Base-by-base conservation (phyloP, 2,797 vertebrate genomes). In the Poecilia picta region DNA sequence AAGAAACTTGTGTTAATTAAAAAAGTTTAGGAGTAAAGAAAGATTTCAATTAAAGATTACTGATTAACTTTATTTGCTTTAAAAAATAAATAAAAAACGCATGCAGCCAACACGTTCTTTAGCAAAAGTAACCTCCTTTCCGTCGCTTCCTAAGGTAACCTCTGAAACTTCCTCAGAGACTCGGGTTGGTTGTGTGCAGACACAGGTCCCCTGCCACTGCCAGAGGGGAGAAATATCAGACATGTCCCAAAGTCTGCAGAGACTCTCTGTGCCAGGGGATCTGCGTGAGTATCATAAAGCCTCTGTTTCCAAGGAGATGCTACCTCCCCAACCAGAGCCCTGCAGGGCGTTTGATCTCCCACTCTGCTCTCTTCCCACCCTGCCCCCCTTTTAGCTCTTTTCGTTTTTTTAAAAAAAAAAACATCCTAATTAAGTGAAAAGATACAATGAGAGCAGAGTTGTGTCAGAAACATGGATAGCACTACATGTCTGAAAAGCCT, bases 281-380 rank as follows among this genome's bases (percentile, higher is more conserved):
- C 92, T 80, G 88, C 68, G 73, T 53, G 89, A 86, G 84, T 74
- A 74, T 93, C 85, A 85, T 93, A 92, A 94, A 91, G 90, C 94
- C 90, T 92, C 75, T 0, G 77, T 93, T 93, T 94, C 90, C 94
- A 95, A 93, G 89, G 80, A 89, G 86, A 93, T 85, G 77, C 83
- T 83, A 77, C 80, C 80, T 91, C 82, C 90, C 80, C 86, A 90
- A 89, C 89, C 83, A 89, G 80, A 76, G 81, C 78, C 83, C 80
- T 78, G 79, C 78, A 81, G 76, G 82, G 90, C 88, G 88, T 95
- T 94, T 94, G 91, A 95, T 95, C 91, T 87, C 53, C 73, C 43
- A 18, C 80, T 68, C 79, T 49, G 59, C 72, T 55, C 77, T 62
- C 81, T 53, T 46, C 28, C 75, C 6, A 45, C 45, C 43, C 23